Evolutionary conservation across 2,888 invertebrate species (phyloP).

Genomic region (Labia minor): DNA sequence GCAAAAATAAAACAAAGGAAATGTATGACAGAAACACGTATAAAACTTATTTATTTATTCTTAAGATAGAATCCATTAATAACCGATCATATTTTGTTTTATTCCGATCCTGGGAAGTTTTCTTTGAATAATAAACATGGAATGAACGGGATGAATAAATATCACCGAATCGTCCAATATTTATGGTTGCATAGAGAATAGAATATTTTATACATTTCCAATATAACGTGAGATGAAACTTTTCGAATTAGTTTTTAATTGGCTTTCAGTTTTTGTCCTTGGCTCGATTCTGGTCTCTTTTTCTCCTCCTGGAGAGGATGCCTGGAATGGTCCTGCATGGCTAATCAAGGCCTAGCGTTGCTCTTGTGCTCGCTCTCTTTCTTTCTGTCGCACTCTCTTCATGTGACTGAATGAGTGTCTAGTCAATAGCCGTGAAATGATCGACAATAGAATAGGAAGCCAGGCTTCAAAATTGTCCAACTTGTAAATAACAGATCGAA

Average conservation of each 20-base stretch:
- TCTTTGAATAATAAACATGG: background rate
- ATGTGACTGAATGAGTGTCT: background rate
- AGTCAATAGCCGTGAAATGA: slow-evolving; percentile 8
- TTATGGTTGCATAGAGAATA: background rate
- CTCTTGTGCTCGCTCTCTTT: too few relatives aligned
- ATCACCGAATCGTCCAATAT: background rate
- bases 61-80: background rate
- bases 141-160: slow-evolving; percentile 7
- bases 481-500: background rate
- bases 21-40: too few relatives aligned
- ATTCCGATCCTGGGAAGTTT: background rate
- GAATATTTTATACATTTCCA: slow-evolving; percentile 5
- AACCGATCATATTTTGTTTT: slow-evolving; percentile 13
- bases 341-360: background rate
- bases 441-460: background rate
- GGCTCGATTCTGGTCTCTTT: background rate
- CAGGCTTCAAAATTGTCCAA: background rate
- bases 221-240: slow-evolving; percentile 2
- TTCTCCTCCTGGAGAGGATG: background rate
- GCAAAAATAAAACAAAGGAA: too few relatives aligned
- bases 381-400: too few relatives aligned
- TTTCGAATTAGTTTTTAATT: background rate
- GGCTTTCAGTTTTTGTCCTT: background rate
- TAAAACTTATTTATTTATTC: background rate
- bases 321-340: background rate